Evolutionary conservation across 2,797 vertebrate genomes (phyloP).

Genomic region (Cottoperca gobio): DNA sequence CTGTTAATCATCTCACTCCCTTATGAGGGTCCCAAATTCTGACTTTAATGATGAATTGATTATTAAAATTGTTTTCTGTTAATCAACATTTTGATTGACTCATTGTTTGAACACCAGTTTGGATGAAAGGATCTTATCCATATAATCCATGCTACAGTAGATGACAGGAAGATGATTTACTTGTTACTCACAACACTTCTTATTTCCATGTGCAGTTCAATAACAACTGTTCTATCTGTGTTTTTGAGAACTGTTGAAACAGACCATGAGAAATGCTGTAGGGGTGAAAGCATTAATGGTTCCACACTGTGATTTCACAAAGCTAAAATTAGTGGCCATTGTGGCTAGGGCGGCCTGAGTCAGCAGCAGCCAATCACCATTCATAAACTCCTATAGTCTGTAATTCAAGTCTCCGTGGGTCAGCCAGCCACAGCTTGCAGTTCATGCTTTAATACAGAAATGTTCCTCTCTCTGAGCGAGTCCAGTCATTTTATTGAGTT

Average conservation of each 20-base stretch:
- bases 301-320: conserved; percentile 61
- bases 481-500: conserved; percentile 64
- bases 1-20: background rate
- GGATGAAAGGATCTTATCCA: background rate
- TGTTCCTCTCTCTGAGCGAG: conserved; percentile 58
- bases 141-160: background rate
- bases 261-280: conserved; percentile 23
- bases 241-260: conserved; percentile 13
- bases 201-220: conserved; percentile 10
- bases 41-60: background rate
- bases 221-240: conserved; percentile 1
- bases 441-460: conserved; percentile 80
- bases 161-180: conserved; percentile 3
- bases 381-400: conserved; percentile 82
- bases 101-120: background rate
- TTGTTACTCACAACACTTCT: background rate
- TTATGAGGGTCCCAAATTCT: background rate
- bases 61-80: background rate
- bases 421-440: conserved; percentile 77
- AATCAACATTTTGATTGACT: background rate
- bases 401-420: conserved; percentile 66
- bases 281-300: conserved; percentile 69
- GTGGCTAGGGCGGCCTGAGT: conserved; percentile 82
- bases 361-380: conserved; percentile 82
- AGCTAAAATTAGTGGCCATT: conserved; percentile 78